Percentiles rank a stretch among this genome's conserved stretches.
phyloP scores from a whole-genome alignment of 1,140 invertebrate genomes.

The Aethina tumida region DNA sequence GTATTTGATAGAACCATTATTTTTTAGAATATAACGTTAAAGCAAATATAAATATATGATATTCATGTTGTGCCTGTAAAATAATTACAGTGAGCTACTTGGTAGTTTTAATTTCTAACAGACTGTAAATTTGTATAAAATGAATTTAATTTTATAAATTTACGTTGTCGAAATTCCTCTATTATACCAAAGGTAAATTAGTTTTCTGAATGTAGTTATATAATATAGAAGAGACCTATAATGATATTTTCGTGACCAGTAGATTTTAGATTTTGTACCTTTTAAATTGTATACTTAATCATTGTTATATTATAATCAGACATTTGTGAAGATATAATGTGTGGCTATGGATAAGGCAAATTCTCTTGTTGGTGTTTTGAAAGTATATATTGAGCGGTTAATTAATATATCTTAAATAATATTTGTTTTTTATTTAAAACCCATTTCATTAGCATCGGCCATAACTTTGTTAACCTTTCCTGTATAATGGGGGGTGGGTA shows the following conservation, averaged over 20 bases:
- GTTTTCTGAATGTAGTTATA: constrained; percentile 11
- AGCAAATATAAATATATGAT: constrained; percentile 2
- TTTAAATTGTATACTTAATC: constrained; percentile 21
- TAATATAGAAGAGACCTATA: constrained; percentile 24
- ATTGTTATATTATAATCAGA: neutral
- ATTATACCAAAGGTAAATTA: neutral
- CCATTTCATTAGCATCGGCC: neutral
- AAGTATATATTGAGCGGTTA: constrained; percentile 12
- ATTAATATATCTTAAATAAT: constrained; percentile 17
- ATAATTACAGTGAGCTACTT: constrained; percentile 24
- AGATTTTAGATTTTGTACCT: constrained; percentile 31
- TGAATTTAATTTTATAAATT: constrained; percentile 9
- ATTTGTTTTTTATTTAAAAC: constrained; percentile 7
- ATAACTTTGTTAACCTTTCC: constrained; percentile 1
- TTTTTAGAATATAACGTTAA: neutral
- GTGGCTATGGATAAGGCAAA: neutral
- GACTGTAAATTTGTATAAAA: constrained; percentile 5
- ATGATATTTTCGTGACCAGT: constrained; percentile 31
- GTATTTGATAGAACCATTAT: neutral
- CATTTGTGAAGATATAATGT: neutral
- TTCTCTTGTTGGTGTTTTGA: constrained; percentile 9
- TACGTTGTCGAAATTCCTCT: constrained; percentile 4
- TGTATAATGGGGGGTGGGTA: neutral
- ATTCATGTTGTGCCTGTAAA: constrained; percentile 30
- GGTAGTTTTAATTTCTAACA: constrained; percentile 14